Base-by-base conservation (phyloP, 2,888 invertebrate species). In the Drosophila robusta region DNA sequence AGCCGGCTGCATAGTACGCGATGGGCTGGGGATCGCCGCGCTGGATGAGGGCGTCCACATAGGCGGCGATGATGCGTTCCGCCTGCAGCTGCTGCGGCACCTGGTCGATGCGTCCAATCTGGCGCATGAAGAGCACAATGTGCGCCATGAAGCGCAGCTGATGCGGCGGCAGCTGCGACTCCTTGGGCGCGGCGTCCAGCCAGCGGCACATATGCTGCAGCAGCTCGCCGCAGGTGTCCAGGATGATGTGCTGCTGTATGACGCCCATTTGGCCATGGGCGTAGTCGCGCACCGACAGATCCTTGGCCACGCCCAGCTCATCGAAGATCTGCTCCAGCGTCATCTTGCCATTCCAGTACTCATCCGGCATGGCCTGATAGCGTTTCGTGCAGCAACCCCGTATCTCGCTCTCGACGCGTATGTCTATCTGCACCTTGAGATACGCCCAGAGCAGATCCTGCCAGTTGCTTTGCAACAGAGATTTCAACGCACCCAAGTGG, bases 371-470 rank as follows among this genome's bases (percentile, higher is more conserved):
- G 1, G 93, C 86, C 18, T 93, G 90, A 77, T 94, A 95, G 5
- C 91, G 91, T 78, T 93, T 94, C 26, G 93, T 90, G 76, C 94
- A 93, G 64, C 93, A 93, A 24, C 94, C 94, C 36, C 96, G 92
- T 29, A 97, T 93, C 92, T 96, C 96, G 60, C 94, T 95, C 90
- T 98, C 98, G 0, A 98, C 97, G 74, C 95, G 94, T 12, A 96
- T 94, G 90, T 98, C 98, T 65, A 98, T 95, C 90, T 97, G 94
- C 0, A 95, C 94, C 88, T 95, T 95, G 73, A 97, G 93, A 91
- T 97, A 95, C 1, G 97, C 96, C 98, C 98, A 99, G 26, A 98
- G 93, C 70, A 96, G 93, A 91, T 99, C 98, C 87, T 97, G 95
- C 98, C 98, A 99, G 26, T 95, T 95, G n/a, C 93, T 93, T 79